phyloP scores from a whole-genome alignment of 2,797 vertebrate genomes.

The Tokudaia tokunoshimensis region DNA sequence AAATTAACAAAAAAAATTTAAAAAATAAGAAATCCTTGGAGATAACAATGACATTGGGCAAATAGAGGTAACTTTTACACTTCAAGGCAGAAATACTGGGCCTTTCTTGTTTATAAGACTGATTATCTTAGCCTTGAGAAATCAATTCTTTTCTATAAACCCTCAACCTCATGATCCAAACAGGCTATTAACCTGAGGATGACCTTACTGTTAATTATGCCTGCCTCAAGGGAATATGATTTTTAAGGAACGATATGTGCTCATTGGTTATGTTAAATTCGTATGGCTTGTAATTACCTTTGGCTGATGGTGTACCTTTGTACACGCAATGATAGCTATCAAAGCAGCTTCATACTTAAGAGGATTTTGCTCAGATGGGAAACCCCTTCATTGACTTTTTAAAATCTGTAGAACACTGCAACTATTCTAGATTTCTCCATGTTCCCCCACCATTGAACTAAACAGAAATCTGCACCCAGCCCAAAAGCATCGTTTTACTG shows the following conservation, averaged over 20 bases:
- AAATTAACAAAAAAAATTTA: no score
- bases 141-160: not conserved
- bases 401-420: not conserved
- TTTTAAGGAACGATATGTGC: constrained; percentile 58
- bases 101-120: constrained; percentile 18
- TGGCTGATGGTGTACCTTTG: constrained; percentile 55
- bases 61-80: no score
- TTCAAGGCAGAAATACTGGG: not conserved
- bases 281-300: constrained; percentile 51
- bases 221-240: not conserved
- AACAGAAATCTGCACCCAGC: not conserved
- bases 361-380: constrained; percentile 8
- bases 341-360: constrained; percentile 47
- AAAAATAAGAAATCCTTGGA: no score
- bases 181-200: constrained; percentile 43
- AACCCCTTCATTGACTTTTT: constrained; percentile 35
- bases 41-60: no score
- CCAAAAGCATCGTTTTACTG: not conserved
- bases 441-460: not conserved
- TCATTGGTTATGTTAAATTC: constrained; percentile 61
- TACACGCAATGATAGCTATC: constrained; percentile 52
- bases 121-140: constrained; percentile 32
- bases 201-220: constrained; percentile 63
- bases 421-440: not conserved
- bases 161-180: constrained; percentile 48